Base-by-base conservation (phyloP, 2,113 vertebrate genomes). In the Odontesthes bonariensis region DNA sequence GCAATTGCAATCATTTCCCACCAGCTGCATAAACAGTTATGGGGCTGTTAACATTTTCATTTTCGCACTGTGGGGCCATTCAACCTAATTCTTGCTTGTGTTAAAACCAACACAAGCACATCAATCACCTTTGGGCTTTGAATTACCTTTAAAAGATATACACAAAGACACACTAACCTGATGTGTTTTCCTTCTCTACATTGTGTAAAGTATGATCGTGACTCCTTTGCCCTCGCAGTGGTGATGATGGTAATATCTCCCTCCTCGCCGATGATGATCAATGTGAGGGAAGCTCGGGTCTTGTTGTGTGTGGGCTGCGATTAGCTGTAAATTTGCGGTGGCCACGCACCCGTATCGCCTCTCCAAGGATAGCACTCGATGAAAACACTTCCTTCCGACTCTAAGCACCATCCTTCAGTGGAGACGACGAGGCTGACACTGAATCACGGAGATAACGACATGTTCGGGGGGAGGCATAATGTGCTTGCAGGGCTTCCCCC, bases 341-440 rank as follows among this genome's bases (percentile, higher is more conserved):
- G 87, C 86, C 87, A 73, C 89, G 91, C 89, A 85, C 79, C 88
- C 85, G 86, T 72, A 78, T 92, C 86, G 88, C 84, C 83, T 75
- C 73, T 79, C 74, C 60, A 75, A 86, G 83, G 77, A 90, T 83
- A 85, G 89, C 72, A 88, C 81, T 85, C 84, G 79, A 91, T 69
- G 86, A 84, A 81, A 67, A 78, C 91, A 85, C 81, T 81, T 78
- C 35, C 82, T 63, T 86, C 75, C 85, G 87, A 81, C 85, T 61
- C 81, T 82, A 77, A 85, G 93, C 91, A 92, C 72, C 94, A 94
- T 95, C 83, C 86, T 93, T 93, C 86, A 82, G 69, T 73, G 65
- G 69, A 87, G 82, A 73, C 76, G 85, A 73, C 80, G 76, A 77
- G 69, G 60, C 73, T 77, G 85, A 85, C 78, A 86, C 65, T 68